Evolutionary conservation across 2,797 vertebrate genomes (phyloP).

Genomic region (Iguana delicatissima): DNA sequence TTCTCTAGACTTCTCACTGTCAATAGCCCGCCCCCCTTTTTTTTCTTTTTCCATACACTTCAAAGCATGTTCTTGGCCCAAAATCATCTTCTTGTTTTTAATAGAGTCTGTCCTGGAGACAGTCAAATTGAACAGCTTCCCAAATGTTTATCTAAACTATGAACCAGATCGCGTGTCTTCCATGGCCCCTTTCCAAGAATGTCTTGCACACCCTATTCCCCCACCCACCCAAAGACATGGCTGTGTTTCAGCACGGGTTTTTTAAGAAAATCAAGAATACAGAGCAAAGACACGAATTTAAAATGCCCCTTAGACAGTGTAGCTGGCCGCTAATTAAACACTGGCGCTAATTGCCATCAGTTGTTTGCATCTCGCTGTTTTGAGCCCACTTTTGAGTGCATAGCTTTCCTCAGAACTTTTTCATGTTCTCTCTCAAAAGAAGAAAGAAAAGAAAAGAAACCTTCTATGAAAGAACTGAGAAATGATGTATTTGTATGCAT

Average conservation of each 20-base stretch:
- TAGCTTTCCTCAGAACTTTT: constrained; percentile 55
- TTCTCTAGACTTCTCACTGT: constrained; percentile 44
- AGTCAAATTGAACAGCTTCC: constrained; percentile 49
- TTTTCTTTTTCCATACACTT: constrained; percentile 33
- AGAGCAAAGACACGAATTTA: constrained; percentile 55
- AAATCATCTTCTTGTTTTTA: constrained; percentile 35
- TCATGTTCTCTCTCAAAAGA: constrained; percentile 47
- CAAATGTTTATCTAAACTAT: constrained; percentile 55
- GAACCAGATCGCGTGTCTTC: constrained; percentile 51
- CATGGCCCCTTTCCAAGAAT: constrained; percentile 46
- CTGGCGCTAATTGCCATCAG: constrained; percentile 47
- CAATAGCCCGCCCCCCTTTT: constrained; percentile 1
- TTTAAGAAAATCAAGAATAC: constrained; percentile 46
- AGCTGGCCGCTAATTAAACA: constrained; percentile 68
- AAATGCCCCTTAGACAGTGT: constrained; percentile 43
- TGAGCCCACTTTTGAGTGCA: constrained; percentile 30
- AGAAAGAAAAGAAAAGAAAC: constrained; percentile 54
- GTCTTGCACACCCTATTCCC: not conserved
- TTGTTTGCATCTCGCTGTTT: constrained; percentile 35
- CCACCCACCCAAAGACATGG: not conserved
- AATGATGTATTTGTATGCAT: constrained; percentile 28
- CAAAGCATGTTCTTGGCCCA: constrained; percentile 41
- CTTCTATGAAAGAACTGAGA: constrained; percentile 65
- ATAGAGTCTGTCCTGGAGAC: constrained; percentile 52
- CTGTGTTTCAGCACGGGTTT: constrained; percentile 16